A percentile compares a stretch with the other conserved stretches of the same genome.
phyloP scores from a whole-genome alignment of 2,797 vertebrate species.

The Xyrichtys novacula region DNA sequence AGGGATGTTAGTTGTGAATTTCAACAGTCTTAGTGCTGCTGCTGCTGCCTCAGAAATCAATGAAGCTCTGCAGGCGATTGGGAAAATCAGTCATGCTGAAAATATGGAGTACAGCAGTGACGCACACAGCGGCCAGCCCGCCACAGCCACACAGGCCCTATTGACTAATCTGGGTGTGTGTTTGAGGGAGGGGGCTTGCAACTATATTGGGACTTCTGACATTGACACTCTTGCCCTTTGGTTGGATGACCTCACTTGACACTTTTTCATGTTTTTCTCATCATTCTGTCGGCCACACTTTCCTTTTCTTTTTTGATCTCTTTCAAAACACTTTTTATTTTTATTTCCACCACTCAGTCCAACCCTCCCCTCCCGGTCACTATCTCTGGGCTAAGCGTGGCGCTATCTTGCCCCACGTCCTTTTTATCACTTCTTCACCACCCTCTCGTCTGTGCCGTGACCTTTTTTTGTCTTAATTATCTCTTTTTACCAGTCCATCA shows the following conservation, averaged over 20 bases:
- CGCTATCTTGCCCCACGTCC: slow-evolving; percentile 43
- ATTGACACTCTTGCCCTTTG: slow-evolving; percentile 80
- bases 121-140: slow-evolving; percentile 72
- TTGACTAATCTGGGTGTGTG: slow-evolving; percentile 76
- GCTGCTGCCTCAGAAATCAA: slow-evolving; percentile 66
- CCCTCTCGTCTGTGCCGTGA: slow-evolving; percentile 45
- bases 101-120: slow-evolving; percentile 83
- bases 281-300: slow-evolving; percentile 24
- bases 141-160: slow-evolving; percentile 75
- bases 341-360: neutral
- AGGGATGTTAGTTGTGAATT: slow-evolving; percentile 30
- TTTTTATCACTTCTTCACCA: slow-evolving; percentile 48
- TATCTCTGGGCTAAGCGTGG: slow-evolving; percentile 58
- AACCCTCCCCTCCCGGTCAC: slow-evolving; percentile 16
- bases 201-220: slow-evolving; percentile 79
- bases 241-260: slow-evolving; percentile 74
- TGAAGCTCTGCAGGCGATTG: slow-evolving; percentile 78
- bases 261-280: slow-evolving; percentile 46
- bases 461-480: slow-evolving; percentile 54
- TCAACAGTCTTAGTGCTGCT: slow-evolving; percentile 23
- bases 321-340: neutral
- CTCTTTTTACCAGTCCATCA: slow-evolving; percentile 44
- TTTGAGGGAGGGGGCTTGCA: slow-evolving; percentile 24
- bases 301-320: neutral
- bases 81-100: slow-evolving; percentile 86